Conservation (phyloP, 1,140 invertebrate genomes). For the Microplitis demolitor region DNA sequence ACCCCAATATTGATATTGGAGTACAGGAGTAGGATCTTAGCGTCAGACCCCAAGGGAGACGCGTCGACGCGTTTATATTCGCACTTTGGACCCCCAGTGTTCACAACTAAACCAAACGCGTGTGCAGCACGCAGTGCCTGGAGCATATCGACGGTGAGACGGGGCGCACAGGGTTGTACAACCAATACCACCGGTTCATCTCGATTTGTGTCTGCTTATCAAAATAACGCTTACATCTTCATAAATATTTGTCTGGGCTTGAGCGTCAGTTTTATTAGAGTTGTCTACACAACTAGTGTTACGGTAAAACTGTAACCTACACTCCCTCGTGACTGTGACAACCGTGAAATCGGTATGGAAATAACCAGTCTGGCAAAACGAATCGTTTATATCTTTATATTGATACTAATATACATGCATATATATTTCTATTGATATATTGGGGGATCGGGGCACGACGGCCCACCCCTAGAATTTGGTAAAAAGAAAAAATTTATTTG, state of each 20-base stretch:
- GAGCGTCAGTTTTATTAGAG: slow-evolving; percentile 36
- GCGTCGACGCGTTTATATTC: slow-evolving; percentile 59
- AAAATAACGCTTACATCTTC: slow-evolving; percentile 62
- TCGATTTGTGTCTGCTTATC: slow-evolving; percentile 55
- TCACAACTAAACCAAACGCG: slow-evolving; percentile 5
- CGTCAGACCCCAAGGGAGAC: slow-evolving; percentile 36
- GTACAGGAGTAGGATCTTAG: slow-evolving; percentile 50
- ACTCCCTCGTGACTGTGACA: slow-evolving; percentile 31
- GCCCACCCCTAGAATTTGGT: too few relatives aligned
- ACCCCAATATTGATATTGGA: slow-evolving; percentile 53
- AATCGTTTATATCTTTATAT: slow-evolving; percentile 10
- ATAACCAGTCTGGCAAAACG: slow-evolving; percentile 27
- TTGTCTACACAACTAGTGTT: too few relatives aligned
- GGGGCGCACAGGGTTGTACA: not conserved
- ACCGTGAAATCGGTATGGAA: slow-evolving; percentile 58
- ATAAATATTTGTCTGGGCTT: slow-evolving; percentile 56
- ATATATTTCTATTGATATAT: too few relatives aligned
- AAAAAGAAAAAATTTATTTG: too few relatives aligned
- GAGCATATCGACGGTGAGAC: not conserved
- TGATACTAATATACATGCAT: not conserved
- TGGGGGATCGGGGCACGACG: too few relatives aligned
- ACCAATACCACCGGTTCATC: slow-evolving; percentile 26
- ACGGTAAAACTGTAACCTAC: too few relatives aligned
- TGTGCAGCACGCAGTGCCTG: not conserved
- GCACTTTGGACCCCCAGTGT: slow-evolving; percentile 45